These are phyloP conservation scores for Trissonchulus sp. DNA, from an alignment of 2,888 invertebrate genomes.

Conservation along the genomic window DNA sequence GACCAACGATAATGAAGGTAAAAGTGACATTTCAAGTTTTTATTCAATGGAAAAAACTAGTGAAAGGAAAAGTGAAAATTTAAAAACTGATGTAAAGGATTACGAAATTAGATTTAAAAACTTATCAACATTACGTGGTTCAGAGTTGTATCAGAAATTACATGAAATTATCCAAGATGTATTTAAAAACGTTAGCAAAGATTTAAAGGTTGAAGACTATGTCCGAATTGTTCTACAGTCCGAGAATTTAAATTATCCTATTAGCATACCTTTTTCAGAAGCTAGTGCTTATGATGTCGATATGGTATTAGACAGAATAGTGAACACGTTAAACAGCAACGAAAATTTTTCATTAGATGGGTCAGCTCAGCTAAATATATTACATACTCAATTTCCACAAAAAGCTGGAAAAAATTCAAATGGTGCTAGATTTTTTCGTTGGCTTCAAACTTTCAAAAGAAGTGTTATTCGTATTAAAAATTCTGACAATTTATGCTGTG, in stretches of 20 bases:
- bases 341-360: constrained; percentile 15
- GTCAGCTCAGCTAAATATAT: background rate
- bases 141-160: background rate
- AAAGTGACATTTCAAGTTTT: too few species aligned
- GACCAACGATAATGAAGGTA: too few species aligned
- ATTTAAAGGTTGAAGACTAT: background rate
- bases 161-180: constrained; percentile 9
- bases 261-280: constrained; percentile 11
- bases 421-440: background rate
- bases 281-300: background rate
- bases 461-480: background rate
- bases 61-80: too few species aligned
- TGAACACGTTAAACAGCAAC: constrained; percentile 5
- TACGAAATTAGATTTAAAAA: background rate
- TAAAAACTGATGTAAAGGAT: background rate
- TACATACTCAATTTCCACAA: constrained; percentile 23
- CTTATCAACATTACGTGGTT: background rate
- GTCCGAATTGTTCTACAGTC: constrained; percentile 8
- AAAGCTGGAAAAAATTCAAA: background rate
- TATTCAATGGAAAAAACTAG: background rate
- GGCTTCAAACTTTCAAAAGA: background rate
- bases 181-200: background rate
- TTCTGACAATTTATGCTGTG: background rate
- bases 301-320: constrained; percentile 13
- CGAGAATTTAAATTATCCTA: constrained; percentile 23